These are phyloP conservation scores for Arrhopalites spinosus DNA, from an alignment of 2,888 invertebrate species.

Conservation along the genomic window DNA sequence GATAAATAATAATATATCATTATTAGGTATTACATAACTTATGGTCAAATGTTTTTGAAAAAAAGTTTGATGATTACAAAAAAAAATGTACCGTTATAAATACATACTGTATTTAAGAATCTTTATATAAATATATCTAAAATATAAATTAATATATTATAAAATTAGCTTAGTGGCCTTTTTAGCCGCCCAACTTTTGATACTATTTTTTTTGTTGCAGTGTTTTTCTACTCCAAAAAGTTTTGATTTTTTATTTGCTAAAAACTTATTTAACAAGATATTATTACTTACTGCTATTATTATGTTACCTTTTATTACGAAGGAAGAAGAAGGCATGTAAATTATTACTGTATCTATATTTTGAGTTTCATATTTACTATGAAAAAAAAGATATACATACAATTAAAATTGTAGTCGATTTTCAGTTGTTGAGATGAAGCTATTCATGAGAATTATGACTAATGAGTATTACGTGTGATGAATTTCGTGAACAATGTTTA, in stretches of 20 bases:
- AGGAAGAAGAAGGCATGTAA: not conserved
- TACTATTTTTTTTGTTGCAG: constrained; percentile 24
- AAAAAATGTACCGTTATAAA: not conserved
- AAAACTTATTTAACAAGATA: not conserved
- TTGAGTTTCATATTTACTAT: not conserved
- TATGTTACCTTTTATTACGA: constrained; percentile 12
- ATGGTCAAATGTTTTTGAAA: not conserved
- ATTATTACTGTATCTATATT: not conserved
- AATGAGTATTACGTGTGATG: constrained; percentile 34
- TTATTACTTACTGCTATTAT: not conserved
- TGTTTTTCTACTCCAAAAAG: not conserved
- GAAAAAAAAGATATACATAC: not conserved
- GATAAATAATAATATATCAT: not conserved
- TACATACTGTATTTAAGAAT: not conserved
- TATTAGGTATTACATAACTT: not conserved
- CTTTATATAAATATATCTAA: not conserved
- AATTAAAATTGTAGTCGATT: not conserved
- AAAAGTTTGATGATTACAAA: not conserved
- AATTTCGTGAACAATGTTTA: not conserved
- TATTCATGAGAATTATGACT: constrained; percentile 33
- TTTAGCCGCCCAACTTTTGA: constrained; percentile 25
- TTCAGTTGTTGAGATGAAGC: constrained; percentile 1
- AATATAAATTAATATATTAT: no score
- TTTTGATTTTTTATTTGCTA: constrained; percentile 17
- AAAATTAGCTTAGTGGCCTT: constrained; percentile 16